Percentiles rank a stretch among this genome's conserved stretches.
These are phyloP conservation scores for Polypterus bichir DNA, from an alignment of 2,113 vertebrate species.

Conservation along the genomic window DNA sequence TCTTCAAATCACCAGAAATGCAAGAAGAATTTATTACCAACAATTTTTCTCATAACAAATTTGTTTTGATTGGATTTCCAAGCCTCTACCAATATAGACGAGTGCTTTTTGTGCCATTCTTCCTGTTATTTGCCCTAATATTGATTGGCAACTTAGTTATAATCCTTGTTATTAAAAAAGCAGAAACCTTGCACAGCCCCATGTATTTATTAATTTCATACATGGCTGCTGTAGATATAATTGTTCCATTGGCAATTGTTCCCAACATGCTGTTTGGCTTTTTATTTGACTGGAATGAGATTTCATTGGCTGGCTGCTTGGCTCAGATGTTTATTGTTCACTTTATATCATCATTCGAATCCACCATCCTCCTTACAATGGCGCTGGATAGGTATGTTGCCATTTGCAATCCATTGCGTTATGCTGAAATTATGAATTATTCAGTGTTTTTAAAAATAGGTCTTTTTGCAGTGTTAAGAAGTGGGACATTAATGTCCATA, in stretches of 20 bases:
- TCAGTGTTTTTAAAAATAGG: conserved; percentile 8
- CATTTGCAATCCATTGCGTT: conserved; percentile 23
- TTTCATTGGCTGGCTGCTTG: conserved; percentile 18
- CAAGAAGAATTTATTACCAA: conserved; percentile 14
- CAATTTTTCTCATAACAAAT: conserved; percentile 41
- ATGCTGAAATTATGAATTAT: conserved; percentile 18
- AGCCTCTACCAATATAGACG: conserved; percentile 25
- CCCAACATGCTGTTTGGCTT: conserved; percentile 22
- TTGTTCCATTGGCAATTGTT: conserved; percentile 19
- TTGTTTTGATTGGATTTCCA: conserved; percentile 43
- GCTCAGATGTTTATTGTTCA: conserved; percentile 23
- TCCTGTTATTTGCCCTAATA: conserved; percentile 23
- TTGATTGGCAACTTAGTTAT: conserved; percentile 41
- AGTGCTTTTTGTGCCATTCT: conserved; percentile 36
- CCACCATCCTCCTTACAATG: conserved; percentile 36
- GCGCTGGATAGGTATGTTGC: conserved; percentile 30
- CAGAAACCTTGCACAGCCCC: conserved; percentile 41
- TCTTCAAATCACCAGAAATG: conserved; percentile 9
- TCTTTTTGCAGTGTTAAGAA: conserved; percentile 16
- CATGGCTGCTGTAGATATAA: conserved; percentile 43
- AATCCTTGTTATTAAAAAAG: conserved; percentile 25
- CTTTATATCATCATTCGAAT: conserved; percentile 25
- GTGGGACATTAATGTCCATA: not conserved
- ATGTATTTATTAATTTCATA: conserved; percentile 50
- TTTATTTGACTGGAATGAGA: conserved; percentile 17